phyloP scores from a whole-genome alignment of 2,797 vertebrate species.

The Manis javanica region DNA sequence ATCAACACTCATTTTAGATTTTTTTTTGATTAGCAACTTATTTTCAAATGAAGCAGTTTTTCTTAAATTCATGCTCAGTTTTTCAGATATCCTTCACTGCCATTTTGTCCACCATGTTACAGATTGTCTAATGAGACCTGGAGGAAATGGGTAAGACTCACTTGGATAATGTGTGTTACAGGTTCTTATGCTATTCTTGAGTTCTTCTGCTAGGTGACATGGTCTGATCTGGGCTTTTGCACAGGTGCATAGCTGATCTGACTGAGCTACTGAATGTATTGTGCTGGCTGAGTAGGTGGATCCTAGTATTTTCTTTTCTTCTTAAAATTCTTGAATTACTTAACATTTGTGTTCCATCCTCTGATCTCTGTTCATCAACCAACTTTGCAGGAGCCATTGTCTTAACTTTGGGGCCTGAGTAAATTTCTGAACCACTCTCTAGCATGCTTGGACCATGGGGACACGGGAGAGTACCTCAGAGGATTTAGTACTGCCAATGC shows the following conservation, averaged over 20 bases:
- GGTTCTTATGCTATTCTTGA: neutral
- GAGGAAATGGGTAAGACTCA: neutral
- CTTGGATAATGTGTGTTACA: neutral
- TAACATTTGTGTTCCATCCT: neutral
- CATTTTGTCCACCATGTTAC: neutral
- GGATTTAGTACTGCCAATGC: neutral
- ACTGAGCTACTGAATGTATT: neutral
- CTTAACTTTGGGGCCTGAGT: neutral
- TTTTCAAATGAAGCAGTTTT: neutral
- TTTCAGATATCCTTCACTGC: neutral
- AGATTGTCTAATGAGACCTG: neutral
- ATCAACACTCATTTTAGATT: neutral
- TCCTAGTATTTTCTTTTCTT: neutral
- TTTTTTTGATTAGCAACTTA: neutral
- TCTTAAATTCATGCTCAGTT: neutral
- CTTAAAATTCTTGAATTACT: neutral
- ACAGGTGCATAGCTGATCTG: neutral
- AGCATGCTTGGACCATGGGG: neutral
- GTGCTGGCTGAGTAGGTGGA: neutral
- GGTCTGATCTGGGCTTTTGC: neutral
- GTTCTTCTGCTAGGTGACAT: neutral
- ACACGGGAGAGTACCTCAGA: neutral
- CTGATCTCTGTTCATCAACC: neutral
- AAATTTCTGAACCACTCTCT: neutral
- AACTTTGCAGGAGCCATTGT: neutral